Conservation (phyloP, 2,888 invertebrate genomes). For the Gasteruption jaculator region DNA sequence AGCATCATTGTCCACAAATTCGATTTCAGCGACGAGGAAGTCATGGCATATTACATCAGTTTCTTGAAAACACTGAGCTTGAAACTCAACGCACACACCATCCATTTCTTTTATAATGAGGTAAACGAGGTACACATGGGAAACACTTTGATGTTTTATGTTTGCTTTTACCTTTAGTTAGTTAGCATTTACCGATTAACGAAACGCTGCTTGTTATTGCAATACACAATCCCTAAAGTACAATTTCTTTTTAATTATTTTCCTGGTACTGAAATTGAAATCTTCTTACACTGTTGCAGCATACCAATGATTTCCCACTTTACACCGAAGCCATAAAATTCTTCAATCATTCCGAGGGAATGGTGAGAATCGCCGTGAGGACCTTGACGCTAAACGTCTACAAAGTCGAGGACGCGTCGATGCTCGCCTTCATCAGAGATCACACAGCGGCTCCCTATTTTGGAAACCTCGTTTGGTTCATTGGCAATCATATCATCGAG, state of each 20-base stretch:
- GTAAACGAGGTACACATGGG: constrained; percentile 55
- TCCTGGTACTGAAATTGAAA: too few relatives aligned
- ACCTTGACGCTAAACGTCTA: constrained; percentile 97
- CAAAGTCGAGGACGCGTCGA: constrained; percentile 87
- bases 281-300: constrained; percentile 56
- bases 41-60: constrained; percentile 99
- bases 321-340: constrained; percentile 99
- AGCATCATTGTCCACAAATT: constrained; percentile 99
- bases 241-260: too few relatives aligned
- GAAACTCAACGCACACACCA: constrained; percentile 95
- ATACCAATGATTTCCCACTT: constrained; percentile 97
- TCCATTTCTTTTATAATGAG: constrained; percentile 99
- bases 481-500: constrained; percentile 95
- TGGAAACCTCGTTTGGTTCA: constrained; percentile 98
- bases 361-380: constrained; percentile 98
- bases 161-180: constrained; percentile 22
- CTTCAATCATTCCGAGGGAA: constrained; percentile 97
- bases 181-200: constrained; percentile 18
- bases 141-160: constrained; percentile 24
- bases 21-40: constrained; percentile 99
- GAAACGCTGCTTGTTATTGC: too few relatives aligned
- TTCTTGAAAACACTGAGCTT: constrained; percentile 97
- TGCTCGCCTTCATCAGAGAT: constrained; percentile 93
- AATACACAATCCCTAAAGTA: constrained; percentile 1
- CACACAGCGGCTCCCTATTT: constrained; percentile 98